Percentiles rank a stretch among this genome's conserved stretches.
phyloP scores from a whole-genome alignment of 2,113 vertebrate species.

The Hystrix cristata region DNA sequence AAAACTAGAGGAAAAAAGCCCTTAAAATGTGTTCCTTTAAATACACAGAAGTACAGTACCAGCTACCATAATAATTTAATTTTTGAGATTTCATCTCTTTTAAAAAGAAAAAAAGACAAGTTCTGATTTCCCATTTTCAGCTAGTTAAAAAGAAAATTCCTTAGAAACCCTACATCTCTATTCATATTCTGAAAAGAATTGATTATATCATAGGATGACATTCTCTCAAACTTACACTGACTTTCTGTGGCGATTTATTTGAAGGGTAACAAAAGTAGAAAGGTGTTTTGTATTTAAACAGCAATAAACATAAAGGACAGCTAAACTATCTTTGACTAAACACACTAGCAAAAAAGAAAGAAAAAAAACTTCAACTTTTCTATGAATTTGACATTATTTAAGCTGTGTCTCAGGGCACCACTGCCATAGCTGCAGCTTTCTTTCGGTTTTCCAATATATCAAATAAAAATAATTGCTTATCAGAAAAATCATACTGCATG shows the following conservation, averaged over 20 bases:
- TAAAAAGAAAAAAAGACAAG: slow-evolving; percentile 68
- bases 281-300: slow-evolving; percentile 69
- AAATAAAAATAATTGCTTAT: slow-evolving; percentile 85
- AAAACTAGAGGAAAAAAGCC: neutral
- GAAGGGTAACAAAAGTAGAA: slow-evolving; percentile 65
- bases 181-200: slow-evolving; percentile 68
- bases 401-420: slow-evolving; percentile 55
- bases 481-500: slow-evolving; percentile 37
- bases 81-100: slow-evolving; percentile 64
- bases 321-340: slow-evolving; percentile 66
- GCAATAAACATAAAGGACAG: slow-evolving; percentile 54
- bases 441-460: slow-evolving; percentile 81
- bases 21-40: slow-evolving; percentile 52
- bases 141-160: slow-evolving; percentile 67
- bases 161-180: slow-evolving; percentile 45
- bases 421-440: slow-evolving; percentile 80
- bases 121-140: slow-evolving; percentile 48
- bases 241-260: slow-evolving; percentile 69
- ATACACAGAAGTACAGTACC: slow-evolving; percentile 55
- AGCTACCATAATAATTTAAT: slow-evolving; percentile 71
- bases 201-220: slow-evolving; percentile 66
- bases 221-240: slow-evolving; percentile 77
- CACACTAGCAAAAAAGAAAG: slow-evolving; percentile 66
- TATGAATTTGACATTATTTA: slow-evolving; percentile 74
- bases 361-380: slow-evolving; percentile 76